A percentile compares a stretch with the other conserved stretches of the same genome.
phyloP scores from a whole-genome alignment of 2,888 invertebrate genomes.

The Cataglyphis cursor region DNA sequence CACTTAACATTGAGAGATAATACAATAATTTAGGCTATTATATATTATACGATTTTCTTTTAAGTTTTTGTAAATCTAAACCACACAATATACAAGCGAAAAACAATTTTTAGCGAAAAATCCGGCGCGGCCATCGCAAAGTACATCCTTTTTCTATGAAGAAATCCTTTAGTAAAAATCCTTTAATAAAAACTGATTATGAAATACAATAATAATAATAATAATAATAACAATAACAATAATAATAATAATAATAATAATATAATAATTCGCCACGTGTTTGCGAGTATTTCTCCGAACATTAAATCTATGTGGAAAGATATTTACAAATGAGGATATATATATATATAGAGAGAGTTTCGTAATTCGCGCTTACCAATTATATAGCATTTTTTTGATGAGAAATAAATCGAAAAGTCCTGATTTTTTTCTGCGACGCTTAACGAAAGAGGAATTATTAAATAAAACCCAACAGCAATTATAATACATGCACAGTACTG shows the following conservation, averaged over 20 bases:
- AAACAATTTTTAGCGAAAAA: slow-evolving; percentile 79
- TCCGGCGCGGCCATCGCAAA: slow-evolving; percentile 75
- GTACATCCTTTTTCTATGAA: slow-evolving; percentile 65
- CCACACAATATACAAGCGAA: neutral
- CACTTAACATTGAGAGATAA: slow-evolving; percentile 14
- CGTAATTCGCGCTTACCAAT: neutral
- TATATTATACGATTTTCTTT: neutral
- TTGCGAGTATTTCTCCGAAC: slow-evolving; percentile 46
- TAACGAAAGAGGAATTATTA: neutral
- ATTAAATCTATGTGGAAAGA: slow-evolving; percentile 25
- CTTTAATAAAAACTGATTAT: slow-evolving; percentile 79
- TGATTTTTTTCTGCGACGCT: neutral
- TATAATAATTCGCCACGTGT: slow-evolving; percentile 21
- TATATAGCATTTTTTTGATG: neutral
- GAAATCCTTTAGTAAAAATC: slow-evolving; percentile 62
- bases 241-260: slow-evolving; percentile 18
- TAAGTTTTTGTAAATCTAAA: neutral
- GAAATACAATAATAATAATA: slow-evolving; percentile 48
- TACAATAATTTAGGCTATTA: slow-evolving; percentile 1
- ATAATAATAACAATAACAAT: slow-evolving; percentile 12
- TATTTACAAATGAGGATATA: slow-evolving; percentile 47
- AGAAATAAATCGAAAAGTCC: neutral
- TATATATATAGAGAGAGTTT: neutral
- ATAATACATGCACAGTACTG: neutral
- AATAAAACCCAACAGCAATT: neutral